Percentiles rank a stretch among this genome's conserved stretches.
These are phyloP conservation scores for Apaloderma vittatum DNA, from an alignment of 2,113 vertebrate species.

Conservation along the genomic window DNA sequence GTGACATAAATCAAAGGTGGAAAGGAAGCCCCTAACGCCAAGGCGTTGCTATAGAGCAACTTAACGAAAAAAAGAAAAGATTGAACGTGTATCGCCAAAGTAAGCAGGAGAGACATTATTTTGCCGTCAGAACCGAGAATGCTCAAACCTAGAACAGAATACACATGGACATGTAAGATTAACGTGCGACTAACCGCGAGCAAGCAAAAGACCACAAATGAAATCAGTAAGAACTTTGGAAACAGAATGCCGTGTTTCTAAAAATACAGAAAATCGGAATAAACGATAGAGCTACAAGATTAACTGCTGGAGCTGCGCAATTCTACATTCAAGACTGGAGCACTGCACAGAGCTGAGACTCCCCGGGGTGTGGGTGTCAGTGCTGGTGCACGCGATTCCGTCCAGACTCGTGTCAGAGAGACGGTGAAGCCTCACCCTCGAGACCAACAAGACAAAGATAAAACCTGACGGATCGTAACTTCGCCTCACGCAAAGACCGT, in stretches of 20 bases:
- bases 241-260: neutral
- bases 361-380: rapidly evolving
- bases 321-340: neutral
- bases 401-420: neutral
- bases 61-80: neutral
- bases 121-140: neutral
- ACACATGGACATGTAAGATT: rapidly evolving
- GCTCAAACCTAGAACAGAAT: neutral
- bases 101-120: rapidly evolving
- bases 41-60: neutral
- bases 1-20: neutral
- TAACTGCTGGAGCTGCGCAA: rapidly evolving
- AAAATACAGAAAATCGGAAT: neutral
- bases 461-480: constrained; percentile 3
- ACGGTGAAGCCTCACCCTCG: neutral
- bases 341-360: rapidly evolving
- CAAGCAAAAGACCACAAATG: neutral
- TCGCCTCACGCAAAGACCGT: neutral
- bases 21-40: neutral
- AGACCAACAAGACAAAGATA: neutral
- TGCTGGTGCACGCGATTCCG: neutral
- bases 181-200: neutral
- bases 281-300: neutral
- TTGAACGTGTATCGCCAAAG: neutral
- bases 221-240: neutral